Conservation (phyloP, 1,140 invertebrate species). For the Drosophila elegans region DNA sequence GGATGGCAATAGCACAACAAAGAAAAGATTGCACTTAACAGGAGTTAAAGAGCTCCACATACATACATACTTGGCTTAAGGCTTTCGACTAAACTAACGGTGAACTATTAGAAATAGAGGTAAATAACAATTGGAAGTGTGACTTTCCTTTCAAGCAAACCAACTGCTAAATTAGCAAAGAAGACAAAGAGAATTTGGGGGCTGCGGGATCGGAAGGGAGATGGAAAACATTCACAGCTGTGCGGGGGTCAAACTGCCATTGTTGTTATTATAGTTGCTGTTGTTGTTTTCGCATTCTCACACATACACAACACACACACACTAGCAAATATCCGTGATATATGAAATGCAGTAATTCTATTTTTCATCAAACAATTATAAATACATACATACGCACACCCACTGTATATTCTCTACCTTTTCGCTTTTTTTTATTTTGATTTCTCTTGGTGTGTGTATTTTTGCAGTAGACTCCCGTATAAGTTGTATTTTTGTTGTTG, state of each 20-base stretch:
- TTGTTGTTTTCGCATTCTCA: slow-evolving; percentile 17
- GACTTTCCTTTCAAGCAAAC: slow-evolving; percentile 10
- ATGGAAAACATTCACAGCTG: slow-evolving; percentile 57
- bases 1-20: slow-evolving; percentile 25
- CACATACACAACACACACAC: slow-evolving; percentile 13
- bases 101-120: slow-evolving; percentile 38
- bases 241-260: slow-evolving; percentile 45
- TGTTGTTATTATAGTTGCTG: slow-evolving; percentile 47
- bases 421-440: slow-evolving; percentile 26
- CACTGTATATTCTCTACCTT: slow-evolving; percentile 28
- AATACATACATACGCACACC: slow-evolving; percentile 36
- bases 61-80: slow-evolving; percentile 6
- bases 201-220: slow-evolving; percentile 13
- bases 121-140: slow-evolving; percentile 25
- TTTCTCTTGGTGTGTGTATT: slow-evolving; percentile 25
- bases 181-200: not conserved
- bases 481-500: slow-evolving; percentile 31
- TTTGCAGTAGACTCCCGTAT: slow-evolving; percentile 30
- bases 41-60: slow-evolving; percentile 23
- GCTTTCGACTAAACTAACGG: slow-evolving; percentile 24
- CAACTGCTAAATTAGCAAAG: slow-evolving; percentile 2
- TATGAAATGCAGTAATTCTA: slow-evolving; percentile 31
- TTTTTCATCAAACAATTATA: slow-evolving; percentile 31
- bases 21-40: slow-evolving; percentile 30
- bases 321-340: slow-evolving; percentile 13